Evolutionary conservation across 2,113 vertebrate species (phyloP), one percentile per base, ranked within the genome.

Genomic region (Gopherus evgoodei): DNA sequence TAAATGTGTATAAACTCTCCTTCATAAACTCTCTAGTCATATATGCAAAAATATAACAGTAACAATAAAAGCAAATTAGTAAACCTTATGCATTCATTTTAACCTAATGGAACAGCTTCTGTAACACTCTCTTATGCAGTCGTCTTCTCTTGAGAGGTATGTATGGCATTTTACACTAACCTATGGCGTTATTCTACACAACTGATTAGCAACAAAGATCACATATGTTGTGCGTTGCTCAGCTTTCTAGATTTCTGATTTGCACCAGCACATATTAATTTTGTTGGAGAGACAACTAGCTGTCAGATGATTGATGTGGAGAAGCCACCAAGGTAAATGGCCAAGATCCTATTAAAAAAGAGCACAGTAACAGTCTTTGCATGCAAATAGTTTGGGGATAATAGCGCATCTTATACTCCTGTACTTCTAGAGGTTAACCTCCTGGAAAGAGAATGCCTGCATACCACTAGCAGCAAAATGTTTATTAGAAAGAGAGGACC

Each of bases 21-120:
- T 90, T 82, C 75, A 96, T 95, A 97, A 96, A 95, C 89, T 91
- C 94, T 81, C 86, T 86, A 96, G 96, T 49, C 79, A 82, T 93
- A 91, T 79, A 95, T 91, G 92, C 95, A 94, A 95, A 98, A 97
- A 89, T 92, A 92, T 94, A 95, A 53, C 17, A 47, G 53, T 52
- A 87, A 52, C 90, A 91, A 91, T 95, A 96, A 96, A 97, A 95
- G 93, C 24, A 49, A 81, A 88, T 93, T 93, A 96, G 87, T 50
- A 57, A 96, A 94, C 95, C 95, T 95, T 25, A 4, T 44, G 83
- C 87, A 76, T 90, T 29, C 16, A 0, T 97, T 97, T 93, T 80
- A 83, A 87, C 87, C 81, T 90, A 94, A 94, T 85, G 93, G 81
- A 95, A 94, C 85, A 72, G 94, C 59, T 93, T 84, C 88, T 72